These are phyloP conservation scores for Antitype chi DNA, from an alignment of 2,888 invertebrate genomes.

Conservation along the genomic window DNA sequence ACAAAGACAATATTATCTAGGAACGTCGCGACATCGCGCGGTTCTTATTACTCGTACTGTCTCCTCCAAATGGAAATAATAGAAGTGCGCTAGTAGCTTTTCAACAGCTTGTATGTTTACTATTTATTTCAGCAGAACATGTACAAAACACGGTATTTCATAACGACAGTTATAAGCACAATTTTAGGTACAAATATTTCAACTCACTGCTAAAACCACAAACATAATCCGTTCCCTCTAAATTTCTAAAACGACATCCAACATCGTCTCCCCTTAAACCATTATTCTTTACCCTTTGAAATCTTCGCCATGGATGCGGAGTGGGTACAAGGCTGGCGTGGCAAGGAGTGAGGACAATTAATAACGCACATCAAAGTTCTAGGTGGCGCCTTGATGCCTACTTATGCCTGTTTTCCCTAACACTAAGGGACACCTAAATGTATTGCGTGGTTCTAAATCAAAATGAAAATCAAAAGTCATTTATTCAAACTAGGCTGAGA, in stretches of 20 bases:
- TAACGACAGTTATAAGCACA: neutral
- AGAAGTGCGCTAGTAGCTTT: neutral
- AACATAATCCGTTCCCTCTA: neutral
- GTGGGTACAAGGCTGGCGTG: conserved; percentile 17
- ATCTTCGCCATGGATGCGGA: conserved; percentile 9
- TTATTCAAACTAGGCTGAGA: too few species aligned
- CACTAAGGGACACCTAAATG: neutral
- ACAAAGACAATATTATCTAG: conserved; percentile 5
- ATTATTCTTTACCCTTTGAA: conserved; percentile 6
- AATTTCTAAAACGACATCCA: neutral
- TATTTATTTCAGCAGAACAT: neutral
- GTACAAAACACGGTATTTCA: too few species aligned
- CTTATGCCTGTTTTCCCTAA: neutral
- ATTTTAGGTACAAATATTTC: too few species aligned
- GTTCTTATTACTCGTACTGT: neutral
- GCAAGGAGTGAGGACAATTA: conserved; percentile 49
- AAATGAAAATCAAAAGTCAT: too few species aligned
- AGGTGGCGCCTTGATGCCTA: conserved; percentile 50
- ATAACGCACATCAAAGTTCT: conserved; percentile 62
- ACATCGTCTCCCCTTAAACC: conserved; percentile 2
- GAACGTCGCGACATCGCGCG: neutral
- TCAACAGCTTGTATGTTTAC: neutral
- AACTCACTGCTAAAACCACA: conserved; percentile 6
- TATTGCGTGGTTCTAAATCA: too few species aligned
- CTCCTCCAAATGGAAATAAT: neutral